Base-by-base conservation (phyloP, 1,140 invertebrate genomes). In the Drosophila orena region DNA sequence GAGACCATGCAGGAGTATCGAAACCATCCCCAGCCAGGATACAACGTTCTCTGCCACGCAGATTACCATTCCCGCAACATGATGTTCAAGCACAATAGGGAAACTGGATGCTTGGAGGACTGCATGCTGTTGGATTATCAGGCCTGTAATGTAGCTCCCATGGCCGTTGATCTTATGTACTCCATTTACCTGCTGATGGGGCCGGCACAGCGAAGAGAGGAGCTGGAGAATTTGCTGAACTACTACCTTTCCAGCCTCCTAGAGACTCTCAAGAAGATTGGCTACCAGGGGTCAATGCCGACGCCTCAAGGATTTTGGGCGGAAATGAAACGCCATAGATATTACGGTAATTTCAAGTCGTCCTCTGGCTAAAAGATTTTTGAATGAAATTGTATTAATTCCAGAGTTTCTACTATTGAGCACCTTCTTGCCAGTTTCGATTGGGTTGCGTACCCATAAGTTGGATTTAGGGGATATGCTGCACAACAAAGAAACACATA, bases 61-160 rank as follows among this genome's bases (percentile, higher is more conserved):
- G 88, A 91, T 24, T 91, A 49, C 43, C 88, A 91, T 38, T 14
- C 46, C 7, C 62, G 74, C 0, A 91, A 91, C 12, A 74, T 88
- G 79, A 81, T 91, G 83, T 83, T 91, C 12, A 91, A 75, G 61
- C 37, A 72, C 30, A 65, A 80, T 24, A 47, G 38, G 22, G 37
- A 42, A 20, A 72, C 68, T 1, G 70, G 58, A 34, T 14, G 2
- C 12, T 44, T 77, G 1, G 88, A 85, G 40, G 81, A 91, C 24
- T 47, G 58, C 12, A 73, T 89, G 59, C 12, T 91, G 24, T 3
- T 91, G 4, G 89, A 91, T 30, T 91, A 50, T 4, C 89, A 91
- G 55, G 27, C 62, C 1, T 49, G 57, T n/a, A 81, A 83, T 30
- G 27, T 76, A 3, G 62, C 46, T 6, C 68, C 84, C 1, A 61